Evolutionary conservation across 2,797 vertebrate species (phyloP).

Genomic region (Erethizon dorsatum): DNA sequence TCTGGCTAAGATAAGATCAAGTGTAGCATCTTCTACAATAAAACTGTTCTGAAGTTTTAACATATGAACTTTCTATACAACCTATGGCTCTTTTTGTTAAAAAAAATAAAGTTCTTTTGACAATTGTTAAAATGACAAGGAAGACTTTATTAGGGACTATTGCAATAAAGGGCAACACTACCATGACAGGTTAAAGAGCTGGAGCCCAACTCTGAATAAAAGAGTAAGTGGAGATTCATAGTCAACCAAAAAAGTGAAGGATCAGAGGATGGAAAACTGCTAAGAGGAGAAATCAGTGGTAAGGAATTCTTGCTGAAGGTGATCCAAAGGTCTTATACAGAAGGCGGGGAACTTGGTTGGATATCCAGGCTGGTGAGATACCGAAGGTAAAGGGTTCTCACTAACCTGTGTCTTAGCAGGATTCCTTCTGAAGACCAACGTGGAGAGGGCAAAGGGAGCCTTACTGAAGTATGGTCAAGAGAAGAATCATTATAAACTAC

Average conservation of each 20-base stretch:
- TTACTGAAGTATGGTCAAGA: background rate
- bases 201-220: background rate
- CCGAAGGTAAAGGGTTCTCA: background rate
- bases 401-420: background rate
- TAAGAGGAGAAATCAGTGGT: background rate
- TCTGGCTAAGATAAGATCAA: background rate
- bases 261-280: background rate
- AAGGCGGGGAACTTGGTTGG: background rate
- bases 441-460: background rate
- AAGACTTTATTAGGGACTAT: conserved; percentile 1
- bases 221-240: background rate
- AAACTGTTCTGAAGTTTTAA: conserved; percentile 15
- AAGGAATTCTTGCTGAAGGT: background rate
- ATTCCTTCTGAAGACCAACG: background rate
- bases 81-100: background rate
- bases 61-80: background rate
- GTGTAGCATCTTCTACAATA: background rate
- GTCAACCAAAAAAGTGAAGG: background rate
- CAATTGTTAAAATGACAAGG: background rate
- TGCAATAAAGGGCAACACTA: background rate
- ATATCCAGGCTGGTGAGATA: background rate
- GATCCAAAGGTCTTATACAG: background rate
- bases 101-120: conserved; percentile 13
- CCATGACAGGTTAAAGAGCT: too few relatives aligned
- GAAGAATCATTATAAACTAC: background rate